phyloP scores from a whole-genome alignment of 2,113 vertebrate species.

The Lophotis ruficrista region DNA sequence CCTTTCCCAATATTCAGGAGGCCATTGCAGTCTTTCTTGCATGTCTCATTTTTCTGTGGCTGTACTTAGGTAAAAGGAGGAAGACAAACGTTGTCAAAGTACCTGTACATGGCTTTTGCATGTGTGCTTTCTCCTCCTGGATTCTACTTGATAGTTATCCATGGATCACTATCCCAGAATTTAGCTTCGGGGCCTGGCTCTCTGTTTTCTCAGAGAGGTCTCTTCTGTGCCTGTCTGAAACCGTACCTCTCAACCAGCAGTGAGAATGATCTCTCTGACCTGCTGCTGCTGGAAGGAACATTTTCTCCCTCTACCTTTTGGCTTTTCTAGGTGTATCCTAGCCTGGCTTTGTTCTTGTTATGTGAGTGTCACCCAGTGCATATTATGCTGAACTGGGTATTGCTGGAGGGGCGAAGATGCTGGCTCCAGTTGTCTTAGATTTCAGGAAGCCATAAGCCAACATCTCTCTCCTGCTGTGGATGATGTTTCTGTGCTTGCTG shows the following conservation, averaged over 20 bases:
- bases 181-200: not conserved
- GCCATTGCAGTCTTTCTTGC: not conserved
- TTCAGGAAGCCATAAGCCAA: not conserved
- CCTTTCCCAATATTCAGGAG: not conserved
- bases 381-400: not conserved
- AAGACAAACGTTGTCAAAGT: not conserved
- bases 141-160: not conserved
- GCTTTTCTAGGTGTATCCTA: not conserved
- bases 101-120: not conserved
- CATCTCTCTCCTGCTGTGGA: not conserved
- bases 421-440: not conserved
- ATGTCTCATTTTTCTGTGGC: not conserved
- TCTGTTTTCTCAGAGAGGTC: not conserved
- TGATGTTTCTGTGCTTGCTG: not conserved
- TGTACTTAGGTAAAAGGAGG: not conserved
- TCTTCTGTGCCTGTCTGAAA: not conserved
- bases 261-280: not conserved
- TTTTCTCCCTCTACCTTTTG: not conserved
- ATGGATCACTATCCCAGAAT: not conserved
- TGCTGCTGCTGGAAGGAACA: not conserved
- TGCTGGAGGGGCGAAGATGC: accelerated
- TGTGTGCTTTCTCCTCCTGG: not conserved
- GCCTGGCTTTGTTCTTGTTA: not conserved
- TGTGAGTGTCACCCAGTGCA: not conserved
- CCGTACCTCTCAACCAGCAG: not conserved